Conservation (phyloP, 2,113 vertebrate genomes). For the Pithys albifrons region DNA sequence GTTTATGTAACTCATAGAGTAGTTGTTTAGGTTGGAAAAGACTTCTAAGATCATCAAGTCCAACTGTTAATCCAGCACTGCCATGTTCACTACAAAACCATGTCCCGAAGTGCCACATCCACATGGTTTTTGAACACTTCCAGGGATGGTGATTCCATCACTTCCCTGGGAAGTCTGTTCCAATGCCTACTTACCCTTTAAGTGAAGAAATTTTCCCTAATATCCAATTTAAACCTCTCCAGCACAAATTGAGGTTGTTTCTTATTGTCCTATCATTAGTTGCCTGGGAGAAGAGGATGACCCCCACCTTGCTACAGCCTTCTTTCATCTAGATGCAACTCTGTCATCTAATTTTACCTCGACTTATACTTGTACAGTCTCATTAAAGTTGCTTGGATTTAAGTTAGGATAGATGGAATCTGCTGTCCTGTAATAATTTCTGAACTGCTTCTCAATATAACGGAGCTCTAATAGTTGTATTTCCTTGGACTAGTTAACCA, state of each 20-base stretch:
- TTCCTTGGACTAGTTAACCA: neutral
- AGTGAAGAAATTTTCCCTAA: neutral
- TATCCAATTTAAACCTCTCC: neutral
- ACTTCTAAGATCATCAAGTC: neutral
- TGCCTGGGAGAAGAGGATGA: neutral
- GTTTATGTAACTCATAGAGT: neutral
- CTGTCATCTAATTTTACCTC: neutral
- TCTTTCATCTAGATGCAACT: neutral
- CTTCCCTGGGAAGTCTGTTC: neutral
- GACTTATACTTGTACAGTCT: neutral
- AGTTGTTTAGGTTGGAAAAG: neutral
- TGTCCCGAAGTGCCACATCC: neutral
- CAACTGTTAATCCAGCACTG: fast-evolving
- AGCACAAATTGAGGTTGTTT: neutral
- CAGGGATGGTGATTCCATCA: neutral
- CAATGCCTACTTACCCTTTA: neutral
- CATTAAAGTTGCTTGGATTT: fast-evolving
- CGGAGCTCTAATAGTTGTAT: neutral
- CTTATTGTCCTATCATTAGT: neutral
- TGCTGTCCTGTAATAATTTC: neutral
- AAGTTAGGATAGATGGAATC: neutral
- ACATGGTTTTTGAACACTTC: neutral
- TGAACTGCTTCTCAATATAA: neutral
- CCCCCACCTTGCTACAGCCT: neutral
- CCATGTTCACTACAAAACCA: neutral